These are phyloP conservation scores for Lamellibrachia columna DNA, from an alignment of 2,888 invertebrate species.

Conservation along the genomic window DNA sequence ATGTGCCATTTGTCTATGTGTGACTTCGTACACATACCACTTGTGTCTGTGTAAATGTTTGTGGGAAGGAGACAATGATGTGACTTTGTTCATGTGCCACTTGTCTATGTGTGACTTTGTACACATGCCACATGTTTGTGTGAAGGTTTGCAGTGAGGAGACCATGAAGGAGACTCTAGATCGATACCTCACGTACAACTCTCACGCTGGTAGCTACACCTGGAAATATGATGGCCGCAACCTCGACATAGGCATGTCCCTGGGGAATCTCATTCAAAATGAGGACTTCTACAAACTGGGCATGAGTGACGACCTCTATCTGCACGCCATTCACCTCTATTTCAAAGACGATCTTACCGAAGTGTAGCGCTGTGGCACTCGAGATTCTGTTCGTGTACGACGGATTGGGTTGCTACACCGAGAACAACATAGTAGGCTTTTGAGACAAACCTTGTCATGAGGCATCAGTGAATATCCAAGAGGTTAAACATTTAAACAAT, in stretches of 20 bases:
- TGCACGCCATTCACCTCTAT: constrained; percentile 77
- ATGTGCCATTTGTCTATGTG: too few relatives aligned
- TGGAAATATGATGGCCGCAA: too few relatives aligned
- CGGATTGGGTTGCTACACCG: not conserved
- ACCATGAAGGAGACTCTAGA: constrained; percentile 69
- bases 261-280: constrained; percentile 76
- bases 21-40: too few relatives aligned
- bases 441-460: not conserved
- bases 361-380: constrained; percentile 40
- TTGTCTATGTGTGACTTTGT: too few relatives aligned
- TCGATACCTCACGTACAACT: too few relatives aligned
- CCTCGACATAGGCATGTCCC: too few relatives aligned
- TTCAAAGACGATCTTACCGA: constrained; percentile 78
- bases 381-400: not conserved
- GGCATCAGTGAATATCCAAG: not conserved
- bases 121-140: not conserved
- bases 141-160: too few relatives aligned
- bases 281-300: constrained; percentile 74
- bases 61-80: too few relatives aligned
- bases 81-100: too few relatives aligned
- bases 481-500: not conserved
- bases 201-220: too few relatives aligned
- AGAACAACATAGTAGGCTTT: not conserved
- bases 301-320: constrained; percentile 75
- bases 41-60: too few relatives aligned